phyloP scores from a whole-genome alignment of 2,888 invertebrate species.

The Thera obeliscata region DNA sequence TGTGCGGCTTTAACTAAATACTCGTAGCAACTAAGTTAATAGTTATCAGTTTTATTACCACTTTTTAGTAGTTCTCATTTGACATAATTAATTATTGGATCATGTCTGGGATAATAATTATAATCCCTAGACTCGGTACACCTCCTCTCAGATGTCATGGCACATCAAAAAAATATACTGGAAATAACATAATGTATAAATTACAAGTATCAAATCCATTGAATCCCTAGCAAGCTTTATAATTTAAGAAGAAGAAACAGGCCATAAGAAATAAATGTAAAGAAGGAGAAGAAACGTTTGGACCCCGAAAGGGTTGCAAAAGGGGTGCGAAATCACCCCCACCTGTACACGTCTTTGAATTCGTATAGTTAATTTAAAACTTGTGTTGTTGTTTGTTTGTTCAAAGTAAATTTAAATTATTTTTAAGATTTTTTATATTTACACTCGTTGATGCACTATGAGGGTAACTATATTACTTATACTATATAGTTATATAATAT shows the following conservation, averaged over 20 bases:
- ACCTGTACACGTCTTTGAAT: constrained; percentile 65
- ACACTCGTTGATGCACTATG: no score
- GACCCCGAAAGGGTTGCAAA: constrained; percentile 82
- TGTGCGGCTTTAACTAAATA: no score
- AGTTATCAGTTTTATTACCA: no score
- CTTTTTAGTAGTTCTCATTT: no score
- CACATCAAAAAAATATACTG: background rate
- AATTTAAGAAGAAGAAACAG: constrained; percentile 85
- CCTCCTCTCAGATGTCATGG: no score
- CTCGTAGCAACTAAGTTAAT: no score
- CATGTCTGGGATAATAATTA: no score
- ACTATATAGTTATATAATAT: no score
- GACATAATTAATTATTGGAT: no score
- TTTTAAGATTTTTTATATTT: no score
- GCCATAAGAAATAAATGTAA: constrained; percentile 85
- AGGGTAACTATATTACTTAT: no score
- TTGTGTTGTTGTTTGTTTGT: constrained; percentile 53
- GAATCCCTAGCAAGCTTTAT: constrained; percentile 68
- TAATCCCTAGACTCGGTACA: no score
- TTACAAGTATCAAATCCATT: constrained; percentile 67
- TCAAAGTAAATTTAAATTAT: constrained; percentile 25
- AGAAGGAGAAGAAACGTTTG: constrained; percentile 83
- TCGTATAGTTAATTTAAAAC: constrained; percentile 42
- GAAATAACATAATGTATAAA: constrained; percentile 15
- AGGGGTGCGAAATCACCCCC: constrained; percentile 75